These are phyloP conservation scores for Limanda limanda DNA, from an alignment of 2,113 vertebrate genomes.

Conservation along the genomic window DNA sequence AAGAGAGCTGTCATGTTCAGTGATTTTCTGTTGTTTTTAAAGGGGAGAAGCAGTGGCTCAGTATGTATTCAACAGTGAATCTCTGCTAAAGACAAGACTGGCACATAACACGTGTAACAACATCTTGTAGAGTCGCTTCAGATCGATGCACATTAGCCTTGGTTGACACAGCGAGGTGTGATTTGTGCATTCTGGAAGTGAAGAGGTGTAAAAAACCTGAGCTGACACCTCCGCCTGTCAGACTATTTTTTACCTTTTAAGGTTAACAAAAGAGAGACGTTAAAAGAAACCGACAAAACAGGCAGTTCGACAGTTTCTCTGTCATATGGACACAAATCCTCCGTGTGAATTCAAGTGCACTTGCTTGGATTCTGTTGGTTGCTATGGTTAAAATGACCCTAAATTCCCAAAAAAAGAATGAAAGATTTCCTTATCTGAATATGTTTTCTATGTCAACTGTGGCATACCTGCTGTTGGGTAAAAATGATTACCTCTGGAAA, in stretches of 20 bases:
- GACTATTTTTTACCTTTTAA: not conserved
- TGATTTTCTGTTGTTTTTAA: no score
- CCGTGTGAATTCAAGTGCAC: not conserved
- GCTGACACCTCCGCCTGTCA: conserved; percentile 15
- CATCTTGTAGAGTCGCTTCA: not conserved
- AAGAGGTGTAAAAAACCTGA: conserved; percentile 21
- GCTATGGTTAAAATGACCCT: not conserved
- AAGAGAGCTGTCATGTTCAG: no score
- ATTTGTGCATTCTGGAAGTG: conserved; percentile 2
- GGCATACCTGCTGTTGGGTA: not conserved
- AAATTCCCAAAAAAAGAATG: no score
- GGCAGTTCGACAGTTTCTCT: no score
- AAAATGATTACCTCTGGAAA: not conserved
- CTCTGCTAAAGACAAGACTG: not conserved
- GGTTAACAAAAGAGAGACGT: not conserved
- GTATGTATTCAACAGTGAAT: no score
- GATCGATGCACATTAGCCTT: not conserved
- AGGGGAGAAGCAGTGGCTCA: no score
- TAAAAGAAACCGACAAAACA: not conserved
- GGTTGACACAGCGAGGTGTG: not conserved
- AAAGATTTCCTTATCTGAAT: not conserved
- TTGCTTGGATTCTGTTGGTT: not conserved
- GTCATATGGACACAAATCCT: not conserved
- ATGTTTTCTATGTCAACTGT: no score
- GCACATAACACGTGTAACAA: not conserved